phyloP scores from a whole-genome alignment of 2,113 vertebrate species.

The Ailurus styani region DNA sequence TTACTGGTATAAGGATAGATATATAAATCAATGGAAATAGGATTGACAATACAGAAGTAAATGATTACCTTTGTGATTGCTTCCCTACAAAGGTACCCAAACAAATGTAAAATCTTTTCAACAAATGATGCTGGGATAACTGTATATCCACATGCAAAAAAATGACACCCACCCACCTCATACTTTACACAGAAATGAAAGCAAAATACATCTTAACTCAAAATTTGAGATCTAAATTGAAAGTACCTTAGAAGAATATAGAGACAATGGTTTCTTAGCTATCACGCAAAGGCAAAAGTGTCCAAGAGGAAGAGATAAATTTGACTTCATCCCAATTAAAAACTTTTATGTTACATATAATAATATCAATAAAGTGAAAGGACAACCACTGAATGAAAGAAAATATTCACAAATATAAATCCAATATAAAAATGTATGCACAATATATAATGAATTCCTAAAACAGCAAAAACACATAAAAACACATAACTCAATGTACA shows the following conservation, averaged over 20 bases:
- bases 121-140: not conserved
- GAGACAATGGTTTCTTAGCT: not conserved
- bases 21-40: not conserved
- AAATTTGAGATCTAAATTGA: not conserved
- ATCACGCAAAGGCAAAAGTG: fast-evolving
- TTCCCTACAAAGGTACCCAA: not conserved
- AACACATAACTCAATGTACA: not conserved
- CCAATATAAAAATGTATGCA: too few relatives aligned
- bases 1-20: not conserved
- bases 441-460: not conserved
- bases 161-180: not conserved
- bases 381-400: not conserved
- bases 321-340: not conserved
- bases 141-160: not conserved
- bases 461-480: not conserved
- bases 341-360: not conserved
- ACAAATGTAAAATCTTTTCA: not conserved
- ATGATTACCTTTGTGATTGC: too few relatives aligned
- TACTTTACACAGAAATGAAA: not conserved
- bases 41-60: not conserved
- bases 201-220: not conserved
- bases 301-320: not conserved
- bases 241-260: not conserved
- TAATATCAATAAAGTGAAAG: not conserved
- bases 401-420: not conserved